Evolutionary conservation across 2,888 invertebrate genomes (phyloP).

Genomic region (Cataglyphis rosenhaueri): DNA sequence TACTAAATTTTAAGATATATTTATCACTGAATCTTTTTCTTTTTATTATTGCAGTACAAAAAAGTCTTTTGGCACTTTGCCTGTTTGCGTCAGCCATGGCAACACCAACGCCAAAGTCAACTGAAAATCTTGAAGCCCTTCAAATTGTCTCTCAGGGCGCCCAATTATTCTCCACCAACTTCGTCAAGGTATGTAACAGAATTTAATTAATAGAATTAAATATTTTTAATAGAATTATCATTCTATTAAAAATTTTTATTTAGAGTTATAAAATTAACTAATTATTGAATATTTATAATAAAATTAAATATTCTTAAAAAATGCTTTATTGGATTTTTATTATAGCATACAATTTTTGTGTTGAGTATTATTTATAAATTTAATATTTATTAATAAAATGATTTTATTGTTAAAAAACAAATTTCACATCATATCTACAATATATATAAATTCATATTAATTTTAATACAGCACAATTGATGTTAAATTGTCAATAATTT

Average conservation of each 20-base stretch:
- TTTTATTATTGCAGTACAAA: conserved; percentile 54
- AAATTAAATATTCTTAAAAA: neutral
- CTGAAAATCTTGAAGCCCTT: conserved; percentile 34
- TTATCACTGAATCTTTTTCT: neutral
- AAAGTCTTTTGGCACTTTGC: conserved; percentile 46
- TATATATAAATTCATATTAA: neutral
- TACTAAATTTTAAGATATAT: neutral
- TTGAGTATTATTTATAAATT: neutral
- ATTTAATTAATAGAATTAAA: neutral
- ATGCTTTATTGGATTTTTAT: neutral
- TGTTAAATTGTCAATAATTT: neutral
- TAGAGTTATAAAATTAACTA: too few species aligned
- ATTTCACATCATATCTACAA: neutral
- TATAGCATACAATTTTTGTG: neutral
- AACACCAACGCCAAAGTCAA: conserved; percentile 12
- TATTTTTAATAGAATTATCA: neutral
- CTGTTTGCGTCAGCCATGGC: conserved; percentile 60
- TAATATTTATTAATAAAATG: neutral
- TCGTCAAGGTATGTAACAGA: conserved; percentile 69
- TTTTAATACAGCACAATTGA: neutral
- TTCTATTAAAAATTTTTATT: too few species aligned
- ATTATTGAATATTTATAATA: too few species aligned
- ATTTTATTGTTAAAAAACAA: neutral
- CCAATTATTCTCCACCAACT: conserved; percentile 68
- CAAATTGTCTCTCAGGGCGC: conserved; percentile 68